Conservation (phyloP, 2,888 invertebrate species). For the Petrolisthes cinctipes region DNA sequence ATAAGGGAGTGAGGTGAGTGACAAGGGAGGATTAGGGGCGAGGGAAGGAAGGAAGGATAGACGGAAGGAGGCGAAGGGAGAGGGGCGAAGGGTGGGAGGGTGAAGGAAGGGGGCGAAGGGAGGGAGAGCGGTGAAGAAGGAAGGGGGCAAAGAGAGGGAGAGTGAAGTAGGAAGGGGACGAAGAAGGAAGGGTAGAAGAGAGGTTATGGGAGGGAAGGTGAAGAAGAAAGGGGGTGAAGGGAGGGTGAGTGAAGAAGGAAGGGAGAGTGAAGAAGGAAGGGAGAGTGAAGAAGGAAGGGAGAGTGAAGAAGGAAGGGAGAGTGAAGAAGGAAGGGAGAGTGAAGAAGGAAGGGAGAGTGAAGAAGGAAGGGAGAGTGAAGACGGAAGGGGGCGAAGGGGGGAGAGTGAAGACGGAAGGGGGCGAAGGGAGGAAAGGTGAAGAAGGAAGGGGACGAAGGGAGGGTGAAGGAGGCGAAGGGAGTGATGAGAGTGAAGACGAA, state of each 20-base stretch:
- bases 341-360: neutral
- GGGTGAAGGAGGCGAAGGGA: neutral
- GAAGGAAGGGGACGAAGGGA: neutral
- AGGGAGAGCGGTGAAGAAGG: neutral
- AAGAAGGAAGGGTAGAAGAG: neutral
- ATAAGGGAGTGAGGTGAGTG: neutral
- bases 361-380: neutral
- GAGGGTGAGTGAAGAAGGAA: neutral
- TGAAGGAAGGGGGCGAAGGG: neutral
- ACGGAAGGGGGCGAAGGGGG: neutral
- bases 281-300: neutral
- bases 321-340: neutral
- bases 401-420: neutral
- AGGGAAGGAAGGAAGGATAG: neutral
- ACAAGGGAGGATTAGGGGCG: neutral
- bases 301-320: neutral
- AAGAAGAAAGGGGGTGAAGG: too few species aligned
- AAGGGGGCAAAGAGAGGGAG: neutral
- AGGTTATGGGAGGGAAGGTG: neutral
- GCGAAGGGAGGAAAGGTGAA: neutral
- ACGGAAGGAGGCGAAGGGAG: neutral
- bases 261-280: neutral
- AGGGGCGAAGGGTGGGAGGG: neutral
- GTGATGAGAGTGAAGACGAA: too few species aligned
- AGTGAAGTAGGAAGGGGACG: neutral